Evolutionary conservation across 2,797 vertebrate genomes (phyloP).

Genomic region (Ispidina lecontei): DNA sequence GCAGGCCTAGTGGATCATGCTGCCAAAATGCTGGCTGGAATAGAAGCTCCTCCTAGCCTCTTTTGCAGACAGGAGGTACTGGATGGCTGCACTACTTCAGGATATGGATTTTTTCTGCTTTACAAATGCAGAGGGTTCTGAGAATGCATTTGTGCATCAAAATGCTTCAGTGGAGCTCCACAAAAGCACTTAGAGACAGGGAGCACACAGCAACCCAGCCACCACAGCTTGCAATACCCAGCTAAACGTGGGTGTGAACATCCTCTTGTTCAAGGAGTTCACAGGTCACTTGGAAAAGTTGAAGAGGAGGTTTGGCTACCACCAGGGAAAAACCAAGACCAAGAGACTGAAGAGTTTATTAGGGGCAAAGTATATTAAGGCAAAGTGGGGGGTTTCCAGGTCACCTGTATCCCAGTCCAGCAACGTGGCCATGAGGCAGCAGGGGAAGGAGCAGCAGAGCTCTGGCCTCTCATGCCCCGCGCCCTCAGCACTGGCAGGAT

Average conservation of each 20-base stretch:
- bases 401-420: neutral
- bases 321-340: neutral
- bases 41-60: neutral
- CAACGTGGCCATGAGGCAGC: neutral
- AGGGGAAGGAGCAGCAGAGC: neutral
- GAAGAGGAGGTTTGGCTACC: neutral
- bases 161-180: neutral
- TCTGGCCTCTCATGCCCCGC: neutral
- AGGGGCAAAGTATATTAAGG: neutral
- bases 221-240: fast-evolving
- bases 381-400: neutral
- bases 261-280: neutral
- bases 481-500: conserved; percentile 36
- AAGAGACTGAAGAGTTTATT: neutral
- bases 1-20: neutral
- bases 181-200: neutral
- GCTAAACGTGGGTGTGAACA: fast-evolving
- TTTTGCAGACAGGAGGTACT: neutral
- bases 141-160: neutral
- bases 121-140: neutral
- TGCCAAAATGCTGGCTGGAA: neutral
- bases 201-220: neutral
- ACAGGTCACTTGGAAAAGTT: neutral
- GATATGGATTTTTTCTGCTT: neutral
- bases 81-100: fast-evolving